These are phyloP conservation scores for Aegithalos caudatus DNA, from an alignment of 2,113 vertebrate species.

Conservation along the genomic window DNA sequence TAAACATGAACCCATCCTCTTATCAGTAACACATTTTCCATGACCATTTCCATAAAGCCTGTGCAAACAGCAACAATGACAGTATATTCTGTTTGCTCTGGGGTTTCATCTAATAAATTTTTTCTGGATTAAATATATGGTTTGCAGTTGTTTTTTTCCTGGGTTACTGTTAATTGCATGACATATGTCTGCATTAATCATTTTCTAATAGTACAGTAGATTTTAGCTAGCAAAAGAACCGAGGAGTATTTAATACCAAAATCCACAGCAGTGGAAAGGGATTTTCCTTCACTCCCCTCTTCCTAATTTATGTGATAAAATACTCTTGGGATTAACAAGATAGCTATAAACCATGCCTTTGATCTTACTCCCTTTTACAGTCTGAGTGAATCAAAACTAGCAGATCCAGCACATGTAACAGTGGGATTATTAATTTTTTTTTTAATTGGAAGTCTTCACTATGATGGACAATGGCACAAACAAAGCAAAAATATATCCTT, in stretches of 20 bases:
- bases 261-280: neutral
- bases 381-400: neutral
- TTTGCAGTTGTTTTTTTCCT: neutral
- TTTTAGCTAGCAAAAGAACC: neutral
- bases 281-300: conserved; percentile 8
- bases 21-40: neutral
- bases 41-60: neutral
- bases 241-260: conserved; percentile 21
- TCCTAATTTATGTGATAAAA: conserved; percentile 45
- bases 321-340: conserved; percentile 34
- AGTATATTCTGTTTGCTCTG: neutral
- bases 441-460: neutral
- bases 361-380: conserved; percentile 38
- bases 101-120: neutral
- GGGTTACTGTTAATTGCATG: neutral
- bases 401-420: neutral
- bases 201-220: conserved; percentile 3
- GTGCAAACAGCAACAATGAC: neutral
- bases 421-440: neutral
- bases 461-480: neutral
- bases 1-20: neutral
- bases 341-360: conserved; percentile 49
- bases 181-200: neutral
- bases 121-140: neutral
- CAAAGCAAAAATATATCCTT: neutral